Evolutionary conservation across 2,888 invertebrate genomes (phyloP).

Genomic region (Caenorhabditis doughertyi): DNA sequence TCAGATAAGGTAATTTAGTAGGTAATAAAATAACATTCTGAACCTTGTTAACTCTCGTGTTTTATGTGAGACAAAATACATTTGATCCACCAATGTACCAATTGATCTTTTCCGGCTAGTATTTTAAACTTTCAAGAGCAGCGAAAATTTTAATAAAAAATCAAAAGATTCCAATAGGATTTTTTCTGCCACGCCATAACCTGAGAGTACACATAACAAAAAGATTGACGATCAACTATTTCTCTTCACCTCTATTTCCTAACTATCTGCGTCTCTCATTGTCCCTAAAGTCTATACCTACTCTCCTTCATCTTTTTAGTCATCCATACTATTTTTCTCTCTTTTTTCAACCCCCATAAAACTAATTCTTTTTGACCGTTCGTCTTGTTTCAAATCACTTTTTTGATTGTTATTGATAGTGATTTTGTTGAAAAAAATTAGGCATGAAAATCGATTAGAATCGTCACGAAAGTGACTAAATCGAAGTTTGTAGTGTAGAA

Average conservation of each 20-base stretch:
- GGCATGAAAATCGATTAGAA: background rate
- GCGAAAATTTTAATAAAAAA: too few species aligned
- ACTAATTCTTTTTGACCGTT: conserved; percentile 25
- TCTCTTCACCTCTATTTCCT: background rate
- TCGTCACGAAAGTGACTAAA: conserved; percentile 6
- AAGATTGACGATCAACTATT: background rate
- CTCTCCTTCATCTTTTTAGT: background rate
- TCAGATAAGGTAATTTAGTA: background rate
- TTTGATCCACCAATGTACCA: too few species aligned
- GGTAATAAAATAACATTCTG: too few species aligned
- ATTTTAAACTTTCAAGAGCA: too few species aligned
- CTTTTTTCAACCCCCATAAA: background rate
- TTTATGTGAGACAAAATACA: too few species aligned
- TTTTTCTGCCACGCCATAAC: too few species aligned
- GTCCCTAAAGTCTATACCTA: background rate
- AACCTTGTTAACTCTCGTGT: too few species aligned
- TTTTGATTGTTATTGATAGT: conserved; percentile 19
- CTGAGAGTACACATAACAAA: background rate
- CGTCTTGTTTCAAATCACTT: conserved; percentile 2
- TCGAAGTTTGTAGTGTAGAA: conserved; percentile 17
- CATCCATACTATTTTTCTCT: background rate
- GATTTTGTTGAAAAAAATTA: background rate
- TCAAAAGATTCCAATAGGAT: too few species aligned
- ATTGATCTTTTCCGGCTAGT: too few species aligned
- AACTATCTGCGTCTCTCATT: conserved; percentile 1